Percentiles rank a stretch among this genome's conserved stretches.
Evolutionary conservation across 1,140 invertebrate species (phyloP).

Genomic region (Cataglyphis hispanica): DNA sequence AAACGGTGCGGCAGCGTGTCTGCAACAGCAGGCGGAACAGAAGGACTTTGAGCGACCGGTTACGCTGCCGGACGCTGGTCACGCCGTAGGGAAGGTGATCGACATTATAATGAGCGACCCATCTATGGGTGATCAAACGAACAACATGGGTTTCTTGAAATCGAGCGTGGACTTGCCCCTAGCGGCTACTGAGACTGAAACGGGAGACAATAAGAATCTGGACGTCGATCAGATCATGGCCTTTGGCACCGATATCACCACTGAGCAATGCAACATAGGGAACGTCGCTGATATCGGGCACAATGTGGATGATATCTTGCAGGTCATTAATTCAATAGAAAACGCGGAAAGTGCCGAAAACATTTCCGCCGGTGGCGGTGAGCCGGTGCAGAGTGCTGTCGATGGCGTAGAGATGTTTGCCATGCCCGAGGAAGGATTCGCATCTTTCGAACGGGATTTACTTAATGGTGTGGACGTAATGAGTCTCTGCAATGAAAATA

Average conservation of each 20-base stretch:
- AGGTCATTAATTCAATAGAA: conserved; percentile 90
- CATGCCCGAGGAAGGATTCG: conserved; percentile 84
- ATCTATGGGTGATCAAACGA: conserved; percentile 89
- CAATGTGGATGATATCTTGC: conserved; percentile 89
- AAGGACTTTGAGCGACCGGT: conserved; percentile 67
- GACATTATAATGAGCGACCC: conserved; percentile 86
- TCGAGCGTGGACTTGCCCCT: conserved; percentile 80
- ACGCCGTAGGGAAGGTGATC: conserved; percentile 69
- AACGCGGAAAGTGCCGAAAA: conserved; percentile 83
- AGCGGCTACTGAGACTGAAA: conserved; percentile 71
- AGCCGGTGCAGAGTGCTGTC: conserved; percentile 78
- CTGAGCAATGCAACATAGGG: conserved; percentile 71
- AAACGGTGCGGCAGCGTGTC: conserved; percentile 53
- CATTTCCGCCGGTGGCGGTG: conserved; percentile 59
- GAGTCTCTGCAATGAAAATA: conserved; percentile 87
- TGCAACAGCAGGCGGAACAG: conserved; percentile 44
- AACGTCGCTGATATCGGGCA: conserved; percentile 86
- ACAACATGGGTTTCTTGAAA: conserved; percentile 89
- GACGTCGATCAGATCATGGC: conserved; percentile 82
- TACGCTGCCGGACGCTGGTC: conserved; percentile 59
- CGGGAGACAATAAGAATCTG: conserved; percentile 75
- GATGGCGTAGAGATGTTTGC: conserved; percentile 88
- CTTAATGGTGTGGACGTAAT: conserved; percentile 88
- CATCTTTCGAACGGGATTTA: conserved; percentile 88
- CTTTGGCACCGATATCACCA: conserved; percentile 73